Conservation (phyloP, 2,797 vertebrate genomes). For the Bucorvus abyssinicus region DNA sequence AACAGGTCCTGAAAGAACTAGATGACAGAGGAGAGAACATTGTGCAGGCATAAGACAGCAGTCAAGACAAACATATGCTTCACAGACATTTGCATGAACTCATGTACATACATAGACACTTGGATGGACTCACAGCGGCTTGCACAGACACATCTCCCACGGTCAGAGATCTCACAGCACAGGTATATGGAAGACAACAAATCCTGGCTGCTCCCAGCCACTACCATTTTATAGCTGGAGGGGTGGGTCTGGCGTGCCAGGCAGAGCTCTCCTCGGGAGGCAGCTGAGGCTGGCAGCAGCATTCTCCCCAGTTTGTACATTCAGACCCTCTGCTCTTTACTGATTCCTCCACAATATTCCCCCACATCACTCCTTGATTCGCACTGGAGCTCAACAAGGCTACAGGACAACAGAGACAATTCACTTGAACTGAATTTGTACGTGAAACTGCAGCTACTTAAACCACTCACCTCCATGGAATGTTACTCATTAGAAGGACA, state of each 20-base stretch:
- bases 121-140: background rate
- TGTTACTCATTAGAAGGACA: background rate
- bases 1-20: background rate
- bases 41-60: accelerated
- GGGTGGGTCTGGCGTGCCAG: no score
- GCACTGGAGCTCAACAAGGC: background rate
- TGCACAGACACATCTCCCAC: accelerated
- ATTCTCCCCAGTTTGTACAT: accelerated
- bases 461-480: background rate
- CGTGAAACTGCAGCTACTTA: background rate
- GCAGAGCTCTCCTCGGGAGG: background rate
- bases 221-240: background rate
- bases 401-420: background rate
- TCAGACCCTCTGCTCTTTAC: background rate
- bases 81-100: background rate
- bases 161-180: background rate
- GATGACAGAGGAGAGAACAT: background rate
- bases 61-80: background rate
- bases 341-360: accelerated
- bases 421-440: background rate
- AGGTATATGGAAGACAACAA: accelerated
- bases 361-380: background rate
- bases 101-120: background rate
- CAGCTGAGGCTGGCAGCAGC: background rate
- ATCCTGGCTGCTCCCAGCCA: background rate